Conservation (phyloP, 2,888 invertebrate species). For the Clunio marinus region DNA sequence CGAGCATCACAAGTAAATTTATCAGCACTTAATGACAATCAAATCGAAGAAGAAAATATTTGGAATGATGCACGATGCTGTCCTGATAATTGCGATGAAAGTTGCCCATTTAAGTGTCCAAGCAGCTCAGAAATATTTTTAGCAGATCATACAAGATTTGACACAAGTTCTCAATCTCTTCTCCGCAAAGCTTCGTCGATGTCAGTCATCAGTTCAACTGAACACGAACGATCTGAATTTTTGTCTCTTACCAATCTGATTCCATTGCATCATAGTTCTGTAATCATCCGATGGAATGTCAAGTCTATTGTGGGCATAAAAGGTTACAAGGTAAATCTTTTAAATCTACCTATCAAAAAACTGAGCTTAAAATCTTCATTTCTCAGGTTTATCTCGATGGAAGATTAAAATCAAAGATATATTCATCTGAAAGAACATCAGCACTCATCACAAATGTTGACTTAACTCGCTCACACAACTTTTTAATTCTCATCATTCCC, state of each 20-base stretch:
- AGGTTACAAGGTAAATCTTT: background rate
- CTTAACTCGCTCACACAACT: background rate
- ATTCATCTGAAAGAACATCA: background rate
- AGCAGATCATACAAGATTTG: background rate
- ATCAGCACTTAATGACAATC: background rate
- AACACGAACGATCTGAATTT: background rate
- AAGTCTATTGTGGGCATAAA: background rate
- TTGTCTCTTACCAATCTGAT: background rate
- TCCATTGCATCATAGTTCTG: background rate
- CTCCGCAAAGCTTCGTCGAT: background rate
- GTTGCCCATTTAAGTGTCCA: background rate
- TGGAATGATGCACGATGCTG: background rate
- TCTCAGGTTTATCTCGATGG: slow-evolving; percentile 1
- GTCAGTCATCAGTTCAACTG: background rate
- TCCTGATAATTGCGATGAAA: background rate
- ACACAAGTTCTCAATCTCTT: no score
- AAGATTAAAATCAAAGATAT: background rate
- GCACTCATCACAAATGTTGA: background rate
- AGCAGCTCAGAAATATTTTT: background rate
- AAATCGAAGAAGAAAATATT: background rate
- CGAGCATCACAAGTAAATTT: background rate
- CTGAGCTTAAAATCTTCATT: background rate
- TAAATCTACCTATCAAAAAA: background rate
- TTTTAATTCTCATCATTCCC: background rate
- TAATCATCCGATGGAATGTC: background rate